A percentile compares a stretch with the other conserved stretches of the same genome.
Conservation (phyloP, 2,113 vertebrate species). For the Myotis lucifugus region DNA sequence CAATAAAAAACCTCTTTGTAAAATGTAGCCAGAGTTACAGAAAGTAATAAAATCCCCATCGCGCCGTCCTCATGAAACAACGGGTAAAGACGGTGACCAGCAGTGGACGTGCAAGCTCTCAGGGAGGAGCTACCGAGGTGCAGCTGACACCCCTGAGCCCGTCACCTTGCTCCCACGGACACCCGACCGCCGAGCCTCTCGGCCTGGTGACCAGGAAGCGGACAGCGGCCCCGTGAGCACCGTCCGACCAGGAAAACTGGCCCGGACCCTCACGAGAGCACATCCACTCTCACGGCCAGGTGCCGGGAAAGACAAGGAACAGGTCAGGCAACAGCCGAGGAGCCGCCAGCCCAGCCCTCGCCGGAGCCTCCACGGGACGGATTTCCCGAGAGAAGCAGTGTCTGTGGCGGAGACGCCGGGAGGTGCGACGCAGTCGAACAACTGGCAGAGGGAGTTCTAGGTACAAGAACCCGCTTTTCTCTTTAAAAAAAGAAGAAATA, state of each 20-base stretch:
- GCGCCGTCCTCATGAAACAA: neutral
- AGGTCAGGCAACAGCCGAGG: too few species aligned
- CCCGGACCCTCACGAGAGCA: neutral
- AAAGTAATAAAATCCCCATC: neutral
- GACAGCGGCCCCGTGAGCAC: neutral
- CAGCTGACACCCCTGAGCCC: too few species aligned
- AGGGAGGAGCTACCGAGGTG: neutral
- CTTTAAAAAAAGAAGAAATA: neutral
- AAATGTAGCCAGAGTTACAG: neutral
- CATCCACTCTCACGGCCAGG: neutral
- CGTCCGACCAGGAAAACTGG: neutral
- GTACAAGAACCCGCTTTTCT: neutral
- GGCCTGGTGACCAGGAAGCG: neutral
- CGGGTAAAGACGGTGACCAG: neutral
- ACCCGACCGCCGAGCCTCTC: accelerated
- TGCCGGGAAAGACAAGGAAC: neutral
- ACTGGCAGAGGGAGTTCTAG: neutral
- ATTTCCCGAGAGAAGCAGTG: neutral
- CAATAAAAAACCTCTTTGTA: too few species aligned
- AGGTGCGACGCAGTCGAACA: neutral
- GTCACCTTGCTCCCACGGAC: neutral
- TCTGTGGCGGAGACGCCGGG: neutral
- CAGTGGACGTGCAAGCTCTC: neutral
- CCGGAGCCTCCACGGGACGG: neutral
- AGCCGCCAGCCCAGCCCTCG: neutral